Conservation (phyloP, 2,113 vertebrate genomes). For the Telmatochromis sp. region DNA sequence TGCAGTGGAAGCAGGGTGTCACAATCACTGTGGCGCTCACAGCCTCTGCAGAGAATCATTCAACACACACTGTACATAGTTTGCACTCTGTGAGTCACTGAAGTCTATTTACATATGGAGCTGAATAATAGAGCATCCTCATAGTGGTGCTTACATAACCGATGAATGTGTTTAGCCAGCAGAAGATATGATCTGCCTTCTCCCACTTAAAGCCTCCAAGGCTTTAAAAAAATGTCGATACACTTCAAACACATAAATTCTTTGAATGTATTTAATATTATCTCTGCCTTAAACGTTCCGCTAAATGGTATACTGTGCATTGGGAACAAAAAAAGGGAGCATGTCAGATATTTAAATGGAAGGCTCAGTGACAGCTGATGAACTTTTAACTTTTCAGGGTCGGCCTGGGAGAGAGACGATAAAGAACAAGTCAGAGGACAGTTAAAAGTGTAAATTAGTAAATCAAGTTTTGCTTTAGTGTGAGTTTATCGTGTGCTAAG, state of each 20-base stretch:
- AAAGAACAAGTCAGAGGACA: not conserved
- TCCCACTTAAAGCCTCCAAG: constrained; percentile 7
- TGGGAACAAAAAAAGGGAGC: not conserved
- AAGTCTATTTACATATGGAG: constrained; percentile 27
- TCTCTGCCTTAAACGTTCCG: not conserved
- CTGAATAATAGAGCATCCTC: not conserved
- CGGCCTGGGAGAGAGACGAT: not conserved
- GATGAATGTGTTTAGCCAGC: constrained; percentile 27
- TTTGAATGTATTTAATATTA: constrained; percentile 16
- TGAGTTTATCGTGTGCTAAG: not conserved
- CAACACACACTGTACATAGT: not conserved
- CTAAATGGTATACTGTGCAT: not conserved
- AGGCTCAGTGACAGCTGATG: not conserved
- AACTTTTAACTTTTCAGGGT: not conserved
- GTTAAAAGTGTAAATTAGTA: not conserved
- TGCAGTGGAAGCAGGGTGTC: not conserved
- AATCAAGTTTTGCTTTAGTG: not conserved
- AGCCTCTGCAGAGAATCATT: not conserved
- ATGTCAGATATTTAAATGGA: not conserved
- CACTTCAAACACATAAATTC: not conserved
- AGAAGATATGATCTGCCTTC: constrained; percentile 23
- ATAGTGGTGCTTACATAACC: constrained; percentile 22
- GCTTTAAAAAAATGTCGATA: constrained; percentile 1
- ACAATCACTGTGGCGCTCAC: not conserved
- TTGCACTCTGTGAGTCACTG: not conserved